phyloP scores from a whole-genome alignment of 2,113 vertebrate genomes.

The Zosterops borbonicus region DNA sequence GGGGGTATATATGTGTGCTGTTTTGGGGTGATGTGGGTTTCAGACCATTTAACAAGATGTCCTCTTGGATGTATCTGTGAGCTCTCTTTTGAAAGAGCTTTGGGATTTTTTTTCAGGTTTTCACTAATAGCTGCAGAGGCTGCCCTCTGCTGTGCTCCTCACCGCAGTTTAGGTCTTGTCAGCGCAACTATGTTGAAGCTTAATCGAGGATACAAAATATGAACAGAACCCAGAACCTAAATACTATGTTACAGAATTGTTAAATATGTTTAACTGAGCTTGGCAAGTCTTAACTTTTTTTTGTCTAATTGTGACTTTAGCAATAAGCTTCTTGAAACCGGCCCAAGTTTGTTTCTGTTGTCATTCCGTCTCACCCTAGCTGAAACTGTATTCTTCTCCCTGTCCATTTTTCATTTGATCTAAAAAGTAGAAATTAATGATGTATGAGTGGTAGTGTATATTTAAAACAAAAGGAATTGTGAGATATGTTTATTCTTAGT shows the following conservation, averaged over 20 bases:
- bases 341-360: not conserved
- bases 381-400: not conserved
- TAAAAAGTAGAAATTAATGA: not conserved
- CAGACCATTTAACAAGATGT: not conserved
- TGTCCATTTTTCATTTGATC: not conserved
- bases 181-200: not conserved
- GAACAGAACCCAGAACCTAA: not conserved
- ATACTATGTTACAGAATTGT: not conserved
- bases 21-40: not conserved
- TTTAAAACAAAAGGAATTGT: not conserved
- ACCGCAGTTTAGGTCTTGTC: not conserved
- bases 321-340: not conserved
- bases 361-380: not conserved
- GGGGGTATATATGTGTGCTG: not conserved
- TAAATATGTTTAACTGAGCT: not conserved
- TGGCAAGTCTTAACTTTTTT: not conserved
- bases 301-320: not conserved
- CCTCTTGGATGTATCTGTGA: not conserved
- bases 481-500: not conserved
- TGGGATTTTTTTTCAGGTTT: not conserved
- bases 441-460: not conserved
- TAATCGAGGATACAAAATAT: not conserved
- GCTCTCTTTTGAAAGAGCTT: not conserved
- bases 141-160: slow-evolving; percentile 18
- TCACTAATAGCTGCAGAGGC: not conserved